phyloP scores from a whole-genome alignment of 2,888 invertebrate species.

The Napeogenes sylphis region DNA sequence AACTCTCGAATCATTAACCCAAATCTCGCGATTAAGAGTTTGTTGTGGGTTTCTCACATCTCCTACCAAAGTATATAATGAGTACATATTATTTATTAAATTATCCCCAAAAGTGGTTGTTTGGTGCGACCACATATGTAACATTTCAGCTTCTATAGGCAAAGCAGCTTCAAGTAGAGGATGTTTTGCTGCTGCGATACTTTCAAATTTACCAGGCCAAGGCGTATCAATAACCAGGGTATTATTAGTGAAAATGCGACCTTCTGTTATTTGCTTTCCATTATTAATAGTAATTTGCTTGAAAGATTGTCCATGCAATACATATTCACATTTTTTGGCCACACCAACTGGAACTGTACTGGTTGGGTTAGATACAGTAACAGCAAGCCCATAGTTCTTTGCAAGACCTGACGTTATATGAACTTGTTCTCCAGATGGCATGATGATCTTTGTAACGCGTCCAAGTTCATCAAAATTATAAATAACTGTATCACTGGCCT shows the following conservation, averaged over 20 bases:
- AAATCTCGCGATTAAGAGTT: constrained; percentile 87
- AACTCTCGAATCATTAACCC: constrained; percentile 94
- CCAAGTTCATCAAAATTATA: constrained; percentile 95
- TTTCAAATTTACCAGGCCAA: constrained; percentile 85
- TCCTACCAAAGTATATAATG: constrained; percentile 88
- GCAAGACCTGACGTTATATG: constrained; percentile 87
- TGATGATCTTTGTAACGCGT: constrained; percentile 88
- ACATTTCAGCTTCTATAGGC: constrained; percentile 93
- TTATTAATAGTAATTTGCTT: constrained; percentile 83
- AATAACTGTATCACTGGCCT: constrained; percentile 91
- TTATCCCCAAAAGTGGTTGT: constrained; percentile 86
- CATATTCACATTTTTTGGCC: constrained; percentile 77
- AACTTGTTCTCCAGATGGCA: constrained; percentile 94
- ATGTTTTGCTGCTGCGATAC: constrained; percentile 88
- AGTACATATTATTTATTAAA: constrained; percentile 87
- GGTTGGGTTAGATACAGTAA: constrained; percentile 81
- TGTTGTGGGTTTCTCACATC: constrained; percentile 91
- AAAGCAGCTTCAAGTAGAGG: constrained; percentile 89
- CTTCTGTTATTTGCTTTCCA: constrained; percentile 84
- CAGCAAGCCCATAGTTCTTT: constrained; percentile 85
- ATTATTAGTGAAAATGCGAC: constrained; percentile 86
- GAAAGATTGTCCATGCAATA: constrained; percentile 80
- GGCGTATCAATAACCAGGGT: constrained; percentile 86
- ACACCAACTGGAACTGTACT: constrained; percentile 75
- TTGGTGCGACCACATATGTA: constrained; percentile 93